A percentile compares a stretch with the other conserved stretches of the same genome.
Conservation (phyloP, 1,140 invertebrate genomes). For the Rhopalosiphum maidis region DNA sequence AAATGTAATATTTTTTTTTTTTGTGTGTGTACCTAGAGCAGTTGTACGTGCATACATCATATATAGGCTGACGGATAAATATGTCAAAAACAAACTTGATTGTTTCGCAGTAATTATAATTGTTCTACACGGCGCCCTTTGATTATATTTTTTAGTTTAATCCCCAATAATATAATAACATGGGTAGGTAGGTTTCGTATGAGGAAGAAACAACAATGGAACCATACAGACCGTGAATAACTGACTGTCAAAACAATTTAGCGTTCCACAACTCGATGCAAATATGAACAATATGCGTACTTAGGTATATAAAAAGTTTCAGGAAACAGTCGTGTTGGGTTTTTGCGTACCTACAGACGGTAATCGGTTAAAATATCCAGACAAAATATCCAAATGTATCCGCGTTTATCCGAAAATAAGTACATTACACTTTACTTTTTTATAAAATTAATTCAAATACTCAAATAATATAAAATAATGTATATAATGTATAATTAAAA, state of each 20-base stretch:
- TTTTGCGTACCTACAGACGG: background rate
- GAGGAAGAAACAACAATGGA: background rate
- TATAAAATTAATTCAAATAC: no score
- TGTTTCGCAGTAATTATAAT: slow-evolving; percentile 7
- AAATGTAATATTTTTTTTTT: background rate
- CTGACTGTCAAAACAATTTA: slow-evolving; percentile 33
- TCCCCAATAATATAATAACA: background rate
- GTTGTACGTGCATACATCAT: background rate
- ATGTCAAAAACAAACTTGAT: slow-evolving; percentile 11
- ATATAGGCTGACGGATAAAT: background rate
- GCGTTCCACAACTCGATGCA: background rate
- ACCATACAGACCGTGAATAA: slow-evolving; percentile 34
- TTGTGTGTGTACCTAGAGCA: background rate
- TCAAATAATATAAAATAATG: no score
- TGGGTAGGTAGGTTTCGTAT: background rate
- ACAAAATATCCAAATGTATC: no score
- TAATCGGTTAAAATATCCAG: no score
- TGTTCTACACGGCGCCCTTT: background rate
- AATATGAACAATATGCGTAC: background rate
- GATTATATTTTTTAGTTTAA: background rate
- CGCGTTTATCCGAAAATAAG: no score
- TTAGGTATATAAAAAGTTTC: background rate
- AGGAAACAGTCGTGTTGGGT: background rate
- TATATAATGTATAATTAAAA: no score
- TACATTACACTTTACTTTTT: no score